Evolutionary conservation across 35 echinoderm and acorn worm species (phyloP).

Genomic region (Eucidaris tribuloides): DNA sequence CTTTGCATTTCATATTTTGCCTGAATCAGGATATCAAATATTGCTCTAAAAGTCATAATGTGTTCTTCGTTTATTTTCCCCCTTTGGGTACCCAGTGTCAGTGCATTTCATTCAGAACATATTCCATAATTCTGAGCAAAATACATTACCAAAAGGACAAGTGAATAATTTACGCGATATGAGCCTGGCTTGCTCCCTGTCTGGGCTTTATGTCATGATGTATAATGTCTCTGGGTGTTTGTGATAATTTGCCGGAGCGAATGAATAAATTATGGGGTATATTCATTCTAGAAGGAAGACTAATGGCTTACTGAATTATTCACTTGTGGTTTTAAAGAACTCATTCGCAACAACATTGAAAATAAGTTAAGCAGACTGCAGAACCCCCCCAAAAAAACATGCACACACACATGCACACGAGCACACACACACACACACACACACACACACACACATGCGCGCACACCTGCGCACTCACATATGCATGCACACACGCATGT

Average conservation of each 20-base stretch:
- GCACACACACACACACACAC: conserved; percentile 17
- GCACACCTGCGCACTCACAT: not conserved
- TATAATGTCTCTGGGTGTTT: not conserved
- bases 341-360: not conserved
- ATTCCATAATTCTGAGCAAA: too few species aligned
- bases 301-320: not conserved
- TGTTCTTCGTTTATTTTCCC: too few species aligned
- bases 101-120: too few species aligned
- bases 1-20: too few species aligned
- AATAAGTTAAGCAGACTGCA: not conserved
- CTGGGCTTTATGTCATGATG: not conserved
- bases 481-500: not conserved
- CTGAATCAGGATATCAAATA: too few species aligned
- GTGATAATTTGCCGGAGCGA: not conserved
- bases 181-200: too few species aligned
- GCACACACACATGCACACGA: not conserved
- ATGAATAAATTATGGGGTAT: not conserved
- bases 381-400: not conserved
- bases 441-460: not conserved
- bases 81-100: too few species aligned
- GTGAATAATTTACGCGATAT: too few species aligned
- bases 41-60: too few species aligned
- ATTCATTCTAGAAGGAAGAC: not conserved
- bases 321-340: not conserved
- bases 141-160: too few species aligned